phyloP scores from a whole-genome alignment of 2,888 invertebrate species.

The Spilarctia lutea region DNA sequence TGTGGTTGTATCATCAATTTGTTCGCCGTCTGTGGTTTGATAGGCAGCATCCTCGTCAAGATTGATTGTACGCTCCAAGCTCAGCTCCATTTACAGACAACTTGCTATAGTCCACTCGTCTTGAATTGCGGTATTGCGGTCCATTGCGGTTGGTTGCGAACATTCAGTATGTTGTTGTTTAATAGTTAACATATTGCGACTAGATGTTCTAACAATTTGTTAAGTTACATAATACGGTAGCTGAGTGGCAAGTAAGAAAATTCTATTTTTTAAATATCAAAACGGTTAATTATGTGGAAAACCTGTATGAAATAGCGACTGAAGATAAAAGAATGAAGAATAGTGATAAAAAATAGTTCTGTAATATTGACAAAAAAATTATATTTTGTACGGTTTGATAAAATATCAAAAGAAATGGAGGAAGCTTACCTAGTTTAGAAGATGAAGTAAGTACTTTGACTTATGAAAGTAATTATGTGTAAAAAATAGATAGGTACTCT shows the following conservation, averaged over 20 bases:
- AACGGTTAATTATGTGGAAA: not conserved
- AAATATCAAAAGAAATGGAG: not conserved
- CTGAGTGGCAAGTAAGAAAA: not conserved
- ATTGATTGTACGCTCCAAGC: not conserved
- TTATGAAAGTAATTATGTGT: too few relatives aligned
- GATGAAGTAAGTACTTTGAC: not conserved
- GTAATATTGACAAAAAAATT: not conserved
- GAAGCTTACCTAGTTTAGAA: not conserved
- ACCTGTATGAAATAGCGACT: too few relatives aligned
- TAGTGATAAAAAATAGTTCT: not conserved
- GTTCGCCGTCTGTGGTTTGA: not conserved
- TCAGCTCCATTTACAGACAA: not conserved
- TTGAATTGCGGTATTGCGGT: not conserved
- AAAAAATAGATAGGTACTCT: too few relatives aligned
- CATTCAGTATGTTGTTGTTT: not conserved
- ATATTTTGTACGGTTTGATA: not conserved
- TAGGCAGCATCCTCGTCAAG: conserved; percentile 1
- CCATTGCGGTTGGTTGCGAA: not conserved
- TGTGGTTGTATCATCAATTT: conserved; percentile 7
- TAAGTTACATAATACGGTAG: not conserved
- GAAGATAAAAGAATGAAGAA: not conserved
- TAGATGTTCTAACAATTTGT: not conserved
- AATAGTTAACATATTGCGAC: not conserved
- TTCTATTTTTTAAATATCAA: not conserved
- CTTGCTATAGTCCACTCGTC: not conserved